phyloP scores from a whole-genome alignment of 2,113 vertebrate genomes.

The Chlamydotis undulata region DNA sequence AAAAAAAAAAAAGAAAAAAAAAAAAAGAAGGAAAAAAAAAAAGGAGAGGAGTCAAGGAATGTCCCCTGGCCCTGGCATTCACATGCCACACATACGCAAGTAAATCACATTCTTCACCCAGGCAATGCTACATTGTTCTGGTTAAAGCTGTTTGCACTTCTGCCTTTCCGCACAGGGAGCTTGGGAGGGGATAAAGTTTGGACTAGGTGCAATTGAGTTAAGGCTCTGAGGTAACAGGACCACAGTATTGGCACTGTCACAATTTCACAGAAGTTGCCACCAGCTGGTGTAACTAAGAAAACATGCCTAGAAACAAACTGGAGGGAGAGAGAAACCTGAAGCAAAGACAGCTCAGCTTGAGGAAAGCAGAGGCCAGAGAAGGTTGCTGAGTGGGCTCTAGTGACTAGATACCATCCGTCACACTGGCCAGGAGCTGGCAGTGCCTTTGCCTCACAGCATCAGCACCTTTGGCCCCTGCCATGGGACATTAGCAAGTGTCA shows the following conservation, averaged over 20 bases:
- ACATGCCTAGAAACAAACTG: not conserved
- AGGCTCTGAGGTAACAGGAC: not conserved
- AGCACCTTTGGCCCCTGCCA: not conserved
- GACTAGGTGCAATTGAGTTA: not conserved
- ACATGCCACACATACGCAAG: slow-evolving; percentile 12
- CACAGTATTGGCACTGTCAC: not conserved
- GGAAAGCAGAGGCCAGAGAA: not conserved
- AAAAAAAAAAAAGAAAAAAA: not conserved
- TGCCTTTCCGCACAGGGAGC: not conserved
- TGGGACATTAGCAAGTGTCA: not conserved
- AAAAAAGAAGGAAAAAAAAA: not conserved
- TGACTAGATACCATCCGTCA: not conserved
- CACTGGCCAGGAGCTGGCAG: not conserved
- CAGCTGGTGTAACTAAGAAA: not conserved
- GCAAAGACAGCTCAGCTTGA: not conserved
- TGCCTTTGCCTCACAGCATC: not conserved
- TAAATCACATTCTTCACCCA: slow-evolving; percentile 41
- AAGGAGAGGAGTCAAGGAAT: not conserved
- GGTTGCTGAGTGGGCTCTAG: not conserved
- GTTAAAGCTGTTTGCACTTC: not conserved
- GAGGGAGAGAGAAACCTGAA: not conserved
- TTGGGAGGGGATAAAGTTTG: not conserved
- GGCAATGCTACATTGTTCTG: slow-evolving; percentile 33
- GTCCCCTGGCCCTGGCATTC: not conserved
- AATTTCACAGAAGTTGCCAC: not conserved